Conservation (phyloP, 2,113 vertebrate species). For the Epinephelus lanceolatus region DNA sequence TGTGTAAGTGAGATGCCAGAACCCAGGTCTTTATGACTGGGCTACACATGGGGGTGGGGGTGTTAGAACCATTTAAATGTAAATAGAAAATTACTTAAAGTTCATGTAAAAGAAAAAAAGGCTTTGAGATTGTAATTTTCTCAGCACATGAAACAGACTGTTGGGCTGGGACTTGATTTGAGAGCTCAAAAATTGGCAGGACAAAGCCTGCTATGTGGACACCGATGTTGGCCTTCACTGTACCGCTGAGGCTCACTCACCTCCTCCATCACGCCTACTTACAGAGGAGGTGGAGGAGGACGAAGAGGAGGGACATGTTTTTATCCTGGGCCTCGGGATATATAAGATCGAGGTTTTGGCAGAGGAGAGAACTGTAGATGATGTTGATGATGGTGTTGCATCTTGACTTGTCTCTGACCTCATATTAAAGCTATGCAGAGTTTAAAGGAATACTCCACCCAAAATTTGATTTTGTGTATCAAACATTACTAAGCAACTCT, state of each 20-base stretch:
- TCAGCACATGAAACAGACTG: constrained; percentile 1
- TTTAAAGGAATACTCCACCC: background rate
- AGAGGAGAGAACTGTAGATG: constrained; percentile 31
- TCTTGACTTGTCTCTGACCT: constrained; percentile 28
- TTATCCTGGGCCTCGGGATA: constrained; percentile 47
- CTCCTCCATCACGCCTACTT: constrained; percentile 72
- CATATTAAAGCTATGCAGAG: background rate
- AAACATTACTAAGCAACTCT: background rate
- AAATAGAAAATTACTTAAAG: background rate
- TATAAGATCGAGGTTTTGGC: constrained; percentile 40
- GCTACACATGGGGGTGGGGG: background rate
- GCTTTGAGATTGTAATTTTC: constrained; percentile 5
- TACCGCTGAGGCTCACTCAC: constrained; percentile 56
- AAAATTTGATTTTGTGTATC: background rate
- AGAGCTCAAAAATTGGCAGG: constrained; percentile 43
- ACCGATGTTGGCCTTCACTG: constrained; percentile 39
- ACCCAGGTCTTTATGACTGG: constrained; percentile 48
- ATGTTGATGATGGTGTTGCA: constrained; percentile 27
- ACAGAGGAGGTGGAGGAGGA: constrained; percentile 63
- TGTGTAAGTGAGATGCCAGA: constrained; percentile 73
- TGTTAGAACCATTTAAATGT: constrained; percentile 11
- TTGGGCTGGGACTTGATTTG: constrained; percentile 27
- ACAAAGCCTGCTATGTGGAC: constrained; percentile 40
- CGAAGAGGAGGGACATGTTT: constrained; percentile 59
- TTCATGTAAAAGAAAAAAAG: background rate